phyloP scores from a whole-genome alignment of 1,140 invertebrate genomes.

The Ceratoteleas bidentatus region DNA sequence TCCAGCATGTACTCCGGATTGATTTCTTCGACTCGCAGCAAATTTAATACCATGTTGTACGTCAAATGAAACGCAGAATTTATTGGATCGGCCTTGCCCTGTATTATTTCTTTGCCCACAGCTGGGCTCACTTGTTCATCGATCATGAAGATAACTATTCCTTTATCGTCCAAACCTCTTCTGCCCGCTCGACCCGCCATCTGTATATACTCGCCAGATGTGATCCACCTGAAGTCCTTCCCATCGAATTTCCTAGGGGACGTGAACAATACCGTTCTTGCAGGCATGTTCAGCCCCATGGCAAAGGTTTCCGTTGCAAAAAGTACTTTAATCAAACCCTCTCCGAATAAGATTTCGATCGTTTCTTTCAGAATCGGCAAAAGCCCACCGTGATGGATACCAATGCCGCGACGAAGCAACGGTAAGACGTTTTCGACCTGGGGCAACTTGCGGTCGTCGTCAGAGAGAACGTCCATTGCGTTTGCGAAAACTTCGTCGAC shows the following conservation, averaged over 20 bases:
- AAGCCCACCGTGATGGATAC: slow-evolving; percentile 98
- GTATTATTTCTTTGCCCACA: slow-evolving; percentile 92
- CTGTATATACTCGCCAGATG: slow-evolving; percentile 99
- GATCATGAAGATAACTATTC: slow-evolving; percentile 99
- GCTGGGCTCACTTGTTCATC: slow-evolving; percentile 97
- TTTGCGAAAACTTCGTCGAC: slow-evolving; percentile 99
- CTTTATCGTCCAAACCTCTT: slow-evolving; percentile 97
- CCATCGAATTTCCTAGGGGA: slow-evolving; percentile 98
- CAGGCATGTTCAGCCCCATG: slow-evolving; percentile 99
- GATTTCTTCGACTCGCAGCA: slow-evolving; percentile 98
- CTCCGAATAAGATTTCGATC: slow-evolving; percentile 98
- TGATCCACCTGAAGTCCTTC: slow-evolving; percentile 95
- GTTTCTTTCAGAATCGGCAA: slow-evolving; percentile 99
- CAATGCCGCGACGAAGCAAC: slow-evolving; percentile 95
- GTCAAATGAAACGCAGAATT: slow-evolving; percentile 99
- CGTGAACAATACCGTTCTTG: slow-evolving; percentile 98
- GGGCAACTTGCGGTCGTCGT: slow-evolving; percentile 96
- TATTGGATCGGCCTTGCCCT: slow-evolving; percentile 96
- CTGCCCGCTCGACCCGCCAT: slow-evolving; percentile 79
- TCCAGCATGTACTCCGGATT: slow-evolving; percentile 99
- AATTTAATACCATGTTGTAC: slow-evolving; percentile 99
- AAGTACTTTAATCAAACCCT: slow-evolving; percentile 97
- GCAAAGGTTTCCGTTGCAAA: slow-evolving; percentile 99
- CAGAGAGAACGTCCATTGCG: slow-evolving; percentile 97
- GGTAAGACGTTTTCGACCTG: slow-evolving; percentile 98